Evolutionary conservation across 2,888 invertebrate species (phyloP), one percentile per base, ranked within the genome.

Genomic region (Atethmia centrago): DNA sequence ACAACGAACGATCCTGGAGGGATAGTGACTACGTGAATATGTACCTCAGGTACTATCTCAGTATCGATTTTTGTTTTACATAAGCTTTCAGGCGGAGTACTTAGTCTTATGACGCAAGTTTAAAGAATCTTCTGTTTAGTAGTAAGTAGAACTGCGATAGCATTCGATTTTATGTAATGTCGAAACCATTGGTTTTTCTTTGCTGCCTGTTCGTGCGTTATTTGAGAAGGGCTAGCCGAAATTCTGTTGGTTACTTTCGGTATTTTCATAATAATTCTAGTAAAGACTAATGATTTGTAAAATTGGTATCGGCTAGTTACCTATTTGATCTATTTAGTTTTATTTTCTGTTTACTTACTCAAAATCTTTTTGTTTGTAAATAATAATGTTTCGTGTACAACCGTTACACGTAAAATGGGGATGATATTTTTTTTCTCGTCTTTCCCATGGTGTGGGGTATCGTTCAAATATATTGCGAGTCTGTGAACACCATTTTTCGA

Each of bases 1-100:
- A 74, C 49, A 66, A 79, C 80, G 56, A 66, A 58, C 74, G 74
- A 74, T 78, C 74, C 78, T 74, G 9, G 66, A 74, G 80, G 74
- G 65, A 74, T 80, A 74, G 62, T 66, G 56, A 74, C 56, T 74
- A 74, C 66, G 56, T 74, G 42, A 78, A 67, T 74, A 74, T 42
- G 45, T 80, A 58, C 80, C 45, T 66, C 8, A 47, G 40, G 62
- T 74, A 79, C 45, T 66, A 47, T 53, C 36, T 51, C 31, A 42
- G 51, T 67, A 78, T 78, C 80, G 78, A 78, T 63, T 78, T 79
- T 67, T 56, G 56, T 74, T 80, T 14, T 58, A 80, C 62, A 58
- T 80, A 74, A 74, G 65, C 79, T 72, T 72, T 49, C 53, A 65
- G 14, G 53, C 19, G 45, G 21, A 74, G 56, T 58, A 78, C 80